Percentiles rank a stretch among this genome's conserved stretches.
These are phyloP conservation scores for Henricia sp. DNA, from an alignment of 53 echinoderm and acorn worm species.

Conservation along the genomic window DNA sequence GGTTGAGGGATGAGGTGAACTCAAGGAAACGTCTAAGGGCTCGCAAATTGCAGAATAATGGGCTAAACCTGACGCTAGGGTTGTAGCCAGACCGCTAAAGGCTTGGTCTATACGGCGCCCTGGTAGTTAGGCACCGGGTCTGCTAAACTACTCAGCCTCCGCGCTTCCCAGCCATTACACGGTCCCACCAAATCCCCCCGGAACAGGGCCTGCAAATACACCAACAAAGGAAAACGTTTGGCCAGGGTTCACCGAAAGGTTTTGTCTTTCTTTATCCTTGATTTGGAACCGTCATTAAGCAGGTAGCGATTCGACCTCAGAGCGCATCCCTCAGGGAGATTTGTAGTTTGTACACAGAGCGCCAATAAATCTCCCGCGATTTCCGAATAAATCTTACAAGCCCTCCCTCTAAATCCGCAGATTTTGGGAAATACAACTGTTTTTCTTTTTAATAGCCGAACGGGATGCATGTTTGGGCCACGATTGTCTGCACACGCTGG, in stretches of 20 bases:
- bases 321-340: conserved; percentile 3
- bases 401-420: conserved; percentile 9
- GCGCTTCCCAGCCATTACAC: neutral
- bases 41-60: conserved; percentile 53
- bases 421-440: neutral
- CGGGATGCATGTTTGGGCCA: neutral
- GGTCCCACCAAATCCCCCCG: conserved; percentile 29
- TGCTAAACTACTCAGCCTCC: conserved; percentile 49
- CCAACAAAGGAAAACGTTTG: conserved; percentile 55
- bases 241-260: conserved; percentile 32
- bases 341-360: conserved; percentile 51
- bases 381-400: conserved; percentile 44
- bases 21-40: conserved; percentile 8
- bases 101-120: conserved; percentile 49
- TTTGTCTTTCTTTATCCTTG: no score
- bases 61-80: conserved; percentile 25
- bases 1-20: conserved; percentile 15
- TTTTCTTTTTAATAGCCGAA: neutral
- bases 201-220: conserved; percentile 25
- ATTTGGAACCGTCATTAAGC: conserved; percentile 19
- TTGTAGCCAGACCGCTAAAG: conserved; percentile 11
- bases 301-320: conserved; percentile 26
- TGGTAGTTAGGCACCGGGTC: conserved; percentile 38
- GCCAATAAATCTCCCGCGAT: conserved; percentile 27
- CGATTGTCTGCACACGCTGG: neutral